Evolutionary conservation across 2,888 invertebrate genomes (phyloP), one percentile per base, ranked within the genome.

Genomic region (Lepidonotus clava): DNA sequence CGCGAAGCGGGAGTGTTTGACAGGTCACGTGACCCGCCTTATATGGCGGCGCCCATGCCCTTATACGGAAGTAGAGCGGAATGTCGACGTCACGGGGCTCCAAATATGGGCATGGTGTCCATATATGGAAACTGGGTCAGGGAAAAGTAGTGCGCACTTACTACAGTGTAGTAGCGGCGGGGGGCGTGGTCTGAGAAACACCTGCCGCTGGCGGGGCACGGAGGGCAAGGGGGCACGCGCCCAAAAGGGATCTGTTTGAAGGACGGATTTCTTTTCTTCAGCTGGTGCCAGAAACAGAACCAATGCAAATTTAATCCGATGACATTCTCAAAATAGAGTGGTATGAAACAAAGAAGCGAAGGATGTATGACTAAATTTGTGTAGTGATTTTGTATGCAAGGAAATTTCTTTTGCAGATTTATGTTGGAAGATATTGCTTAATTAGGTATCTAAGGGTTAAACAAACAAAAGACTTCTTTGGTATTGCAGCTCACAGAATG

Each of bases 61-160:
- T 32, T 80, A 41, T 80, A 46, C 8, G 80, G 80, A 11, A 46
- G 46, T 24, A 5, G 38, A 32, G 46, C 77, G 77, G 77, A 77
- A 14, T 4, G 8, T 4, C 40, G 77, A 77, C 80, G 46, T 80
- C 28, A 41, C 80, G n/a, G 24, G 0, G 41, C 41, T 46, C 80
- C 80, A n/a, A 46, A 80, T 80, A 80, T 5, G 80, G 80, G n/a
- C 80, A 46, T 51, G 46, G 32, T 41, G 46, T 14, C 80, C 80
- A 80, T 80, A 80, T 80, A 80, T 80, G 80, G 80, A 80, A 80
- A 46, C 46, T 80, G 46, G 80, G 80, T 80, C 80, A 41, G 28
- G 41, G 41, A 28, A 80, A 80, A 80, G 28, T 80, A 80, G 80
- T 80, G 80, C 80, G 80, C 21, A 1, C 51, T 40, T 80, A 80